Percentiles rank a stretch among this genome's conserved stretches.
Conservation (phyloP, 1,140 invertebrate species). For the Drosophila kohkoa region DNA sequence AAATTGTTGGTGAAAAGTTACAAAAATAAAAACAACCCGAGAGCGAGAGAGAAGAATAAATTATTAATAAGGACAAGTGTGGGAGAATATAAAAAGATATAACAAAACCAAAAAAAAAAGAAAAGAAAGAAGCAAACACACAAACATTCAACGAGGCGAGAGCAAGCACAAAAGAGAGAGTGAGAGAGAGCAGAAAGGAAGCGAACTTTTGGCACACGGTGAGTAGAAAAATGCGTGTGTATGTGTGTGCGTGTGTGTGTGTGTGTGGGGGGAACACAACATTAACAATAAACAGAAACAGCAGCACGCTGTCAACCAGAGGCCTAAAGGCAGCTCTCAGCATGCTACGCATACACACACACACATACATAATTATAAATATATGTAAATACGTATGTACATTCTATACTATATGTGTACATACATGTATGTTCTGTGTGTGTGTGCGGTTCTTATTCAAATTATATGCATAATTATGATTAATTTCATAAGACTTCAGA, state of each 20-base stretch:
- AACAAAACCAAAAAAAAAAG: constrained; percentile 5
- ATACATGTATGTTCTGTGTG: constrained; percentile 8
- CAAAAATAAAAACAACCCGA: constrained; percentile 32
- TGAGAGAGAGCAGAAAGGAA: constrained; percentile 21
- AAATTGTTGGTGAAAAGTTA: constrained; percentile 47
- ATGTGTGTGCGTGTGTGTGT: constrained; percentile 29
- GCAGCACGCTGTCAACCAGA: constrained; percentile 26
- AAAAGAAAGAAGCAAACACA: not conserved
- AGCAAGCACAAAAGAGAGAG: not conserved
- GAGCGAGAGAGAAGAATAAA: constrained; percentile 13
- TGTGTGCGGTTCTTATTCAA: constrained; percentile 35
- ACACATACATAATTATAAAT: constrained; percentile 11
- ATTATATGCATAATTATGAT: constrained; percentile 39
- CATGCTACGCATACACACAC: constrained; percentile 6
- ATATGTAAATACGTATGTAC: not conserved
- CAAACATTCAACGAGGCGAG: constrained; percentile 1
- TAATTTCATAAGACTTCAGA: constrained; percentile 17
- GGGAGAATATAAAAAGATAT: constrained; percentile 15
- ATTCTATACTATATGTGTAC: not conserved
- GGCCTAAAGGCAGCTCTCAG: constrained; percentile 23
- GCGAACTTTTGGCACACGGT: constrained; percentile 47
- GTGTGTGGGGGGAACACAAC: constrained; percentile 43
- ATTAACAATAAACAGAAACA: constrained; percentile 74
- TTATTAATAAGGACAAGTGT: constrained; percentile 42
- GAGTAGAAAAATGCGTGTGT: constrained; percentile 24